These are phyloP conservation scores for Drosophila nikananu DNA, from an alignment of 1,140 invertebrate species.

Conservation along the genomic window DNA sequence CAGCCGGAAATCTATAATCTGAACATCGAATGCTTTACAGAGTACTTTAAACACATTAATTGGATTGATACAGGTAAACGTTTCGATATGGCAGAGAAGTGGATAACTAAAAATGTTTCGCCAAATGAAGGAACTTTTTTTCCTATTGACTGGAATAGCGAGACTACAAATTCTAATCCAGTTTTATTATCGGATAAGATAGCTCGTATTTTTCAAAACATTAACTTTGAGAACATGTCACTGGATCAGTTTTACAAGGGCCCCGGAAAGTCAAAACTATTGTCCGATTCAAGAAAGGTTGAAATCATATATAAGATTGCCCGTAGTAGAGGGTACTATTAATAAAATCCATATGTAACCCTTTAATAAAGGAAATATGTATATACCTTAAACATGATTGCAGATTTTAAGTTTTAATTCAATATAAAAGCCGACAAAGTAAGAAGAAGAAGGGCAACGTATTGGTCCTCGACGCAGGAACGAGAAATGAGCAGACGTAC, in stretches of 20 bases:
- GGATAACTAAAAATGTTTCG: background rate
- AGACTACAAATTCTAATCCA: no score
- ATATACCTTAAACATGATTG: background rate
- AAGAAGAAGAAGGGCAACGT: no score
- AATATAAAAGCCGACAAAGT: no score
- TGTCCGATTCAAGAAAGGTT: conserved; percentile 5
- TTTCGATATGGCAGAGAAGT: background rate
- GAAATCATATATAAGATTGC: conserved; percentile 3
- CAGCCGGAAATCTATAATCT: background rate
- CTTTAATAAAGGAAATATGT: no score
- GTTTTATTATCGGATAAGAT: no score
- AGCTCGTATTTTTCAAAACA: background rate
- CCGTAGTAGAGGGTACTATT: no score
- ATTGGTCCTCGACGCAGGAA: no score
- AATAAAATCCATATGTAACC: no score
- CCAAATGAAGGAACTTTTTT: background rate
- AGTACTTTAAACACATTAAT: background rate
- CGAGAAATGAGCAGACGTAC: no score
- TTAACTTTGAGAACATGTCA: background rate
- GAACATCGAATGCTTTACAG: background rate
- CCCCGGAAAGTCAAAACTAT: conserved; percentile 2
- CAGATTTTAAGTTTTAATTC: no score
- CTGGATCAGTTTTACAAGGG: background rate
- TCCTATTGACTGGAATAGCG: background rate
- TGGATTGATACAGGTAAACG: background rate